Conservation (phyloP, 2,113 vertebrate genomes). For the Excalfactoria chinensis region DNA sequence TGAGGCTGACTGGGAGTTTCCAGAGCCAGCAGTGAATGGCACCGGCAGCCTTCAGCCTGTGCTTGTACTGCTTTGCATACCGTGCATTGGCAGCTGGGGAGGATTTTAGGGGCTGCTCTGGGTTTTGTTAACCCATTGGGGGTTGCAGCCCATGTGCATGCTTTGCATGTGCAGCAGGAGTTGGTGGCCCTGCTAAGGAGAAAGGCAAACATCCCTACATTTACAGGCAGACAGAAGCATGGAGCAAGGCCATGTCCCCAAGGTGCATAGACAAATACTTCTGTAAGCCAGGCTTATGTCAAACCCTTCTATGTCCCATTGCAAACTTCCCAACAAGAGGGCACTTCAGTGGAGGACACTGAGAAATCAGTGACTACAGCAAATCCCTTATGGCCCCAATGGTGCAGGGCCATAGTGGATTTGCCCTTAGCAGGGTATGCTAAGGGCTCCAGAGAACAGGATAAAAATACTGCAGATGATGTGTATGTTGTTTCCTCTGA, state of each 20-base stretch:
- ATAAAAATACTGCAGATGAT: background rate
- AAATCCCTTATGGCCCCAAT: background rate
- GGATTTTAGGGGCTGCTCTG: background rate
- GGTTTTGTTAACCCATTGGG: background rate
- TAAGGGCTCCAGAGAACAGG: background rate
- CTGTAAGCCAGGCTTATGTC: background rate
- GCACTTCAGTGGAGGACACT: background rate
- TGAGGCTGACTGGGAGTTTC: background rate
- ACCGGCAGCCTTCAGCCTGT: background rate
- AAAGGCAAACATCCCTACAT: accelerated
- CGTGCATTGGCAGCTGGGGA: background rate
- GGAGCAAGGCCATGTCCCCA: background rate
- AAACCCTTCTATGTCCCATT: accelerated
- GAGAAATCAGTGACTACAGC: background rate
- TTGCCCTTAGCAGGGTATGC: too few species aligned
- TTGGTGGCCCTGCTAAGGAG: background rate
- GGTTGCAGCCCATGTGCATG: accelerated
- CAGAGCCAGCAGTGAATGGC: too few species aligned
- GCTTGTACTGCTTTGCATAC: background rate
- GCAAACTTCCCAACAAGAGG: background rate
- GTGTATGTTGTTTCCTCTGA: background rate
- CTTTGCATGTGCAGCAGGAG: background rate
- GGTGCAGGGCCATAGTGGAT: too few species aligned
- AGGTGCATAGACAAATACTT: background rate
- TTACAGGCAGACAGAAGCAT: background rate